Percentiles rank a stretch among this genome's conserved stretches.
These are phyloP conservation scores for Blastobasis adustella DNA, from an alignment of 2,888 invertebrate genomes.

Conservation along the genomic window DNA sequence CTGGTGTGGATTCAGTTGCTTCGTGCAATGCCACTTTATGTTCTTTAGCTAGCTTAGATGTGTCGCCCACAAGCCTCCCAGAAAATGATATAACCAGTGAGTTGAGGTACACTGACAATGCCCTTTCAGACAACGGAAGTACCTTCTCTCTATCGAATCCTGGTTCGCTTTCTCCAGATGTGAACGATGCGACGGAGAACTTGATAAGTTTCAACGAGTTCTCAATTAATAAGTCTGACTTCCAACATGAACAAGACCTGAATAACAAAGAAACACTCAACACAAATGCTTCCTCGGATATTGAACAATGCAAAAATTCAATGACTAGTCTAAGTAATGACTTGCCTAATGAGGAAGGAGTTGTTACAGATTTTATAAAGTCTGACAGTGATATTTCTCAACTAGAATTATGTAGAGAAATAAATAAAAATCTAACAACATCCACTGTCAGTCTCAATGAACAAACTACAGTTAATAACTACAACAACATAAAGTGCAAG, in stretches of 20 bases:
- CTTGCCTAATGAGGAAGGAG: neutral
- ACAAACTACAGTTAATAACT: conserved; percentile 18
- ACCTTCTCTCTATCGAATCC: conserved; percentile 24
- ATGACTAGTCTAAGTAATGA: neutral
- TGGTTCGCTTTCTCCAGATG: conserved; percentile 25
- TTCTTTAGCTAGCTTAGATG: conserved; percentile 24
- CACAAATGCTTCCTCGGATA: neutral
- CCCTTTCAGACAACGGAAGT: conserved; percentile 19
- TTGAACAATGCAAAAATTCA: neutral
- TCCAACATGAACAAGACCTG: neutral
- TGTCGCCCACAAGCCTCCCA: conserved; percentile 26
- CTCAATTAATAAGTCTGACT: conserved; percentile 14
- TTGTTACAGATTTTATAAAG: neutral
- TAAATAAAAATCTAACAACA: conserved; percentile 29
- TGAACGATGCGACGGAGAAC: conserved; percentile 18
- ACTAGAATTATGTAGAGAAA: conserved; percentile 14
- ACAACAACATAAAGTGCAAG: conserved; percentile 25
- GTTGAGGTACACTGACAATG: conserved; percentile 11
- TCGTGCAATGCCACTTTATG: conserved; percentile 22
- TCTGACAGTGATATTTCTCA: conserved; percentile 7
- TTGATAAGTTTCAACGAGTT: conserved; percentile 18
- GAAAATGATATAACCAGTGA: conserved; percentile 7
- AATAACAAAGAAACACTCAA: neutral
- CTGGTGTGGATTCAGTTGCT: conserved; percentile 27
- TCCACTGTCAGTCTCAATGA: conserved; percentile 53